Conservation (phyloP, 2,113 vertebrate species). For the Urocolius indicus region DNA sequence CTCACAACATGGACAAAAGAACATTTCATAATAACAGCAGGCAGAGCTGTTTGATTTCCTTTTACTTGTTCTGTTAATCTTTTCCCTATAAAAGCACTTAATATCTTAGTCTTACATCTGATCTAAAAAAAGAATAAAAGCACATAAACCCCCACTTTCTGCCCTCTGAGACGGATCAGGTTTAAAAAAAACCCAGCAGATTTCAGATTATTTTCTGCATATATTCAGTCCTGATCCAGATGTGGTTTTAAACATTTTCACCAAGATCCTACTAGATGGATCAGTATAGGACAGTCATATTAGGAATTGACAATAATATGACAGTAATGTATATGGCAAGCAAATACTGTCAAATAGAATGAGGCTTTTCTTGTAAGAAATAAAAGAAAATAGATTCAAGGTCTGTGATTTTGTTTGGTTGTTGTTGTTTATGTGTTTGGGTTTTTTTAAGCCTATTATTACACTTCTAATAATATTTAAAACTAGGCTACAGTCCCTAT, state of each 20-base stretch:
- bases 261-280: background rate
- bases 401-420: fast-evolving
- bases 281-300: background rate
- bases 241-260: background rate
- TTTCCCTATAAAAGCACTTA: background rate
- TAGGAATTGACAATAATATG: background rate
- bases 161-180: background rate
- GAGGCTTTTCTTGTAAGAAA: background rate
- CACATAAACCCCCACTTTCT: fast-evolving
- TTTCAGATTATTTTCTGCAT: background rate
- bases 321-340: background rate
- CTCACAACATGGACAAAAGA: background rate
- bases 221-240: background rate
- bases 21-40: background rate
- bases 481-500: background rate
- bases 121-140: background rate
- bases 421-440: background rate
- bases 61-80: background rate
- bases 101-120: background rate
- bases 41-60: background rate
- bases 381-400: background rate
- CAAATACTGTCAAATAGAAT: background rate
- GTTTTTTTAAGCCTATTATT: background rate
- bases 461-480: background rate
- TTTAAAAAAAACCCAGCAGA: background rate